phyloP scores from a whole-genome alignment of 1,140 invertebrate genomes.

The Parapsyche elsis region DNA sequence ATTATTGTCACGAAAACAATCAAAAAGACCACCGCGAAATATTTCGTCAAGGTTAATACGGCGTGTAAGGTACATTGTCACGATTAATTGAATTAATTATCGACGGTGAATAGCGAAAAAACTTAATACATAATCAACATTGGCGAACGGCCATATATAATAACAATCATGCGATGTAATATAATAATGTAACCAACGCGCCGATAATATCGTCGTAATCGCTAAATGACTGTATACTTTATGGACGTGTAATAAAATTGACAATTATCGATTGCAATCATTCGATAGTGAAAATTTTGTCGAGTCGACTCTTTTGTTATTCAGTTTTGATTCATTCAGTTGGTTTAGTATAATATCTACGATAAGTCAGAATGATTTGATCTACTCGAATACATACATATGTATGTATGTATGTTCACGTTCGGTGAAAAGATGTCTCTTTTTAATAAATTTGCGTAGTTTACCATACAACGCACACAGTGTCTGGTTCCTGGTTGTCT shows the following conservation, averaged over 20 bases:
- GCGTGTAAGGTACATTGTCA: constrained; percentile 27
- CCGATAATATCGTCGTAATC: constrained; percentile 28
- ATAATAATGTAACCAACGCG: constrained; percentile 5
- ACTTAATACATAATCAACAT: constrained; percentile 17
- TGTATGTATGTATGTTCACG: not conserved
- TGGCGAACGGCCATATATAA: constrained; percentile 18
- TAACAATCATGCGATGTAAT: no score
- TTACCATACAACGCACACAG: not conserved
- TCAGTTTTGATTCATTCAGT: no score
- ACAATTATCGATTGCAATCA: constrained; percentile 13
- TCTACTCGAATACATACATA: not conserved
- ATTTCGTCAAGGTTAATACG: constrained; percentile 13
- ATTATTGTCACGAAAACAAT: not conserved
- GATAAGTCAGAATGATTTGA: no score
- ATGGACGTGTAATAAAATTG: constrained; percentile 3
- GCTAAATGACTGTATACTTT: not conserved
- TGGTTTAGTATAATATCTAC: no score
- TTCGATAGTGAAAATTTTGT: no score
- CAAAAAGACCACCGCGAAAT: constrained; percentile 23
- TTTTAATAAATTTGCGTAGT: constrained; percentile 29
- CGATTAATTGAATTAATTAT: constrained; percentile 41
- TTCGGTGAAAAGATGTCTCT: not conserved
- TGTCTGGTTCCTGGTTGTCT: constrained; percentile 40
- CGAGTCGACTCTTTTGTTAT: no score
- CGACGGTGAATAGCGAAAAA: constrained; percentile 30